phyloP scores from a whole-genome alignment of 2,797 vertebrate species.

The Xerus rutilus region DNA sequence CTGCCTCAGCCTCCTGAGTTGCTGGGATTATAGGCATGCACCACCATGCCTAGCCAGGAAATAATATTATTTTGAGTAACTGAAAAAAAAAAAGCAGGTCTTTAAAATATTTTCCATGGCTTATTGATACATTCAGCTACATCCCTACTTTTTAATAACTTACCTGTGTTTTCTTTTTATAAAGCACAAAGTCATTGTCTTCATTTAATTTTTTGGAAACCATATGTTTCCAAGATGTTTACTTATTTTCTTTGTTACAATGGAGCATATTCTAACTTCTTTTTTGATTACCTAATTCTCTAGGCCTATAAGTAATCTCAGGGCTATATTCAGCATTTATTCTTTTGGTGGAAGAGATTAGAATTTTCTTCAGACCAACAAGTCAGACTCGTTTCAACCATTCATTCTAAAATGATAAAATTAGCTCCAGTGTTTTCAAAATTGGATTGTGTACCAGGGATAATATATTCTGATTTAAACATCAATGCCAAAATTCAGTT shows the following conservation, averaged over 20 bases:
- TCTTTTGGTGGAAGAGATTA: not conserved
- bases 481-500: not conserved
- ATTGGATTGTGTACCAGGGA: not conserved
- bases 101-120: not conserved
- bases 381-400: not conserved
- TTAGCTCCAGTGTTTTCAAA: not conserved
- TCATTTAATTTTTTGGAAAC: conserved; percentile 34
- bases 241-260: not conserved
- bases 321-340: not conserved
- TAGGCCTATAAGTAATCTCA: not conserved
- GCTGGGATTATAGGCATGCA: too few species aligned
- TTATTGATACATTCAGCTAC: not conserved
- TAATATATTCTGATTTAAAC: not conserved
- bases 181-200: not conserved
- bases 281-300: not conserved
- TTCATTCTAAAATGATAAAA: not conserved
- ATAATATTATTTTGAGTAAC: not conserved
- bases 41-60: not conserved
- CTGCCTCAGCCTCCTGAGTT: too few species aligned
- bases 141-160: not conserved
- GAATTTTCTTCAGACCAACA: conserved; percentile 19
- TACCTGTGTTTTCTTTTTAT: not conserved
- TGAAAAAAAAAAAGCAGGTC: not conserved
- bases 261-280: not conserved
- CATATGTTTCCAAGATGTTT: not conserved